A percentile compares a stretch with the other conserved stretches of the same genome.
These are phyloP conservation scores for Cathartes aura DNA, from an alignment of 2,113 vertebrate genomes.

Conservation along the genomic window DNA sequence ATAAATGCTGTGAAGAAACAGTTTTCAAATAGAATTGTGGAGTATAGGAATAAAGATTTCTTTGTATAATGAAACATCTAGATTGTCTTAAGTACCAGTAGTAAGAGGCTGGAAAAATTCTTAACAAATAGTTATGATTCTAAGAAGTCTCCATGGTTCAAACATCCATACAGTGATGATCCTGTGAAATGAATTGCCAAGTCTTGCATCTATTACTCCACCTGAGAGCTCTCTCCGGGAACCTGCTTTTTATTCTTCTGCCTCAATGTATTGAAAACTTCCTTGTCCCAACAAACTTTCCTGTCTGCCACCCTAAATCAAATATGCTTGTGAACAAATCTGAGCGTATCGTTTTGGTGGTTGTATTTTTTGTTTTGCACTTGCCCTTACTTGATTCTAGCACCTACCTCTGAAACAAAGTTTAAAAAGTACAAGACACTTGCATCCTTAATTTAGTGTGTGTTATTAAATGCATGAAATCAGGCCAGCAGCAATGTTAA, in stretches of 20 bases:
- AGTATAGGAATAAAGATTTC: not conserved
- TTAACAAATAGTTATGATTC: not conserved
- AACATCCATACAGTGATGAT: not conserved
- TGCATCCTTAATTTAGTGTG: not conserved
- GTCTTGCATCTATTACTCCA: not conserved
- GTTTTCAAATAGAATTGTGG: not conserved
- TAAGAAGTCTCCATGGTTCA: not conserved
- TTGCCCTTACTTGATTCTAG: not conserved
- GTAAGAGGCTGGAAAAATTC: not conserved
- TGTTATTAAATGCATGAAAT: not conserved
- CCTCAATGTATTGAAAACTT: not conserved
- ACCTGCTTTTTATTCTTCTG: not conserved
- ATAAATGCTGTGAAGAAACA: not conserved
- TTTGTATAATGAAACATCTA: not conserved
- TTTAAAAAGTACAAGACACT: not conserved
- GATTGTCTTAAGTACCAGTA: not conserved
- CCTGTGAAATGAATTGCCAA: not conserved
- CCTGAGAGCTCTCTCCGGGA: not conserved
- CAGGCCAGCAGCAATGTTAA: not conserved
- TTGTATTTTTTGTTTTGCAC: not conserved
- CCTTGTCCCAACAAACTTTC: not conserved
- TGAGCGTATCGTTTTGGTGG: not conserved
- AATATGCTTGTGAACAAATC: not conserved
- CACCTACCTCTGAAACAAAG: not conserved
- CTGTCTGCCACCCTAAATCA: not conserved